phyloP scores from a whole-genome alignment of 1,140 invertebrate genomes.

The Aphaenogaster ashmeadi region DNA sequence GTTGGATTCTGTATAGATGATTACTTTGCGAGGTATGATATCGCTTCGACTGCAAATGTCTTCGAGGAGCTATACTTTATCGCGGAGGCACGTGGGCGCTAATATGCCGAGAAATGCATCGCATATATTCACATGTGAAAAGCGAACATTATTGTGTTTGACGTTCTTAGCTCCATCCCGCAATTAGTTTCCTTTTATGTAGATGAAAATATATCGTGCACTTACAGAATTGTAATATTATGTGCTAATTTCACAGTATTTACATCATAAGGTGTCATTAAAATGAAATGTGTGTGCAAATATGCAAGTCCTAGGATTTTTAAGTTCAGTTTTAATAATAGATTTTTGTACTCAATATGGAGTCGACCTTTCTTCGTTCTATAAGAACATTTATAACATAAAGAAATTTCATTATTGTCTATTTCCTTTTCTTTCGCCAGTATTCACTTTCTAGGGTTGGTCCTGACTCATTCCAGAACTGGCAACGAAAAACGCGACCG shows the following conservation, averaged over 20 bases:
- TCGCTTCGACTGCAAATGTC: conserved; percentile 9
- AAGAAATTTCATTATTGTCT: neutral
- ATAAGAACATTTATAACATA: neutral
- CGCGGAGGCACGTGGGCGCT: conserved; percentile 36
- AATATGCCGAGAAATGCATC: conserved; percentile 41
- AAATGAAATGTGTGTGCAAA: neutral
- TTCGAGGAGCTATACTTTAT: conserved; percentile 27
- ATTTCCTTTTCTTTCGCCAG: neutral
- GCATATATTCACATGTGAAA: conserved; percentile 35
- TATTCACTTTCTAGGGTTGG: neutral
- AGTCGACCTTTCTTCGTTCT: neutral
- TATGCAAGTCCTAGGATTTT: neutral
- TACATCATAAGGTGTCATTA: neutral
- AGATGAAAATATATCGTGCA: neutral
- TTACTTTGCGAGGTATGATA: conserved; percentile 47
- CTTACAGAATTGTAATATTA: neutral
- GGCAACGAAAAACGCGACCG: neutral
- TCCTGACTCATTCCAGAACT: neutral
- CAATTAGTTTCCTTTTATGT: conserved; percentile 14
- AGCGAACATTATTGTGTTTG: conserved; percentile 5
- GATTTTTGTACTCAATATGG: neutral
- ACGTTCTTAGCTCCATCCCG: neutral
- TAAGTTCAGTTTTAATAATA: neutral
- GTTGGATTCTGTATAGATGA: conserved; percentile 8
- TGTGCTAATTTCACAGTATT: neutral